Conservation (phyloP, 2,113 vertebrate species). For the Myanophis thanlyinensis region DNA sequence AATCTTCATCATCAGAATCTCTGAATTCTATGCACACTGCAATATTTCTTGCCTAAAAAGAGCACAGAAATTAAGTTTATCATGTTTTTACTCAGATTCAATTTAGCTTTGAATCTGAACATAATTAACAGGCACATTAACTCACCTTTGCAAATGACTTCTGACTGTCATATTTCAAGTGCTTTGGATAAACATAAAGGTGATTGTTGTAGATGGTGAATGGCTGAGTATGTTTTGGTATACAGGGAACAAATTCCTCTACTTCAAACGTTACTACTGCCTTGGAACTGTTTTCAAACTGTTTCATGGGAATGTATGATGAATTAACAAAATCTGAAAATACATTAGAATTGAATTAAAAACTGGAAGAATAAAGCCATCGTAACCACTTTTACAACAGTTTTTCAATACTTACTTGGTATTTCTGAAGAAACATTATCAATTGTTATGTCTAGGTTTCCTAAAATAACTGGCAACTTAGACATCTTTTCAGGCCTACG, state of each 20-base stretch:
- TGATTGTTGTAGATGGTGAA: constrained; percentile 98
- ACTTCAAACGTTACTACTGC: constrained; percentile 85
- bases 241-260: constrained; percentile 95
- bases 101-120: constrained; percentile 1
- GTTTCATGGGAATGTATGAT: constrained; percentile 96
- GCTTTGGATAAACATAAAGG: constrained; percentile 93
- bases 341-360: constrained; percentile 50
- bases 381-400: constrained; percentile 8
- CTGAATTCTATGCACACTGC: constrained; percentile 95
- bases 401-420: constrained; percentile 81
- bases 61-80: neutral
- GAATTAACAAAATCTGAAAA: constrained; percentile 93
- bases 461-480: constrained; percentile 96
- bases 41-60: constrained; percentile 90
- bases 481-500: constrained; percentile 96
- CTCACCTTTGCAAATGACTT: constrained; percentile 95
- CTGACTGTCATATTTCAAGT: constrained; percentile 95
- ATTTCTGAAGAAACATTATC: constrained; percentile 91
- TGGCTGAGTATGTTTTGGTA: constrained; percentile 92
- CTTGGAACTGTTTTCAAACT: constrained; percentile 82
- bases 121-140: neutral
- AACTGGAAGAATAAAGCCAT: constrained; percentile 42
- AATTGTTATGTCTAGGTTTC: constrained; percentile 96
- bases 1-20: constrained; percentile 95
- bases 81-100: neutral